Evolutionary conservation across 2,888 invertebrate species (phyloP), one percentile per base, ranked within the genome.

Genomic region (Junonia oenone): DNA sequence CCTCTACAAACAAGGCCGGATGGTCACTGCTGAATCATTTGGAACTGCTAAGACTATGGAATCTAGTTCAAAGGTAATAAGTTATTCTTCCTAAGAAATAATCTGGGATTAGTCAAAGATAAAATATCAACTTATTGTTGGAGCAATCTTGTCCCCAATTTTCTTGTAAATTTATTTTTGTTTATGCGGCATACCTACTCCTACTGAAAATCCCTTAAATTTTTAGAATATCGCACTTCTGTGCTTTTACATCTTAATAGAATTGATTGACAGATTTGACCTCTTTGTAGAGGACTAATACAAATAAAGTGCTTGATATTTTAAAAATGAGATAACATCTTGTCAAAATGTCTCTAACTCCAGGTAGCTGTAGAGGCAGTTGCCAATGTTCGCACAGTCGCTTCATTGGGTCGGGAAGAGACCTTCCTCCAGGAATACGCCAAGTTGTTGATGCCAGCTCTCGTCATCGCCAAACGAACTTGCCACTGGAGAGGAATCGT

Each of bases 281-380:
- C n/a, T n/a, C n/a, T n/a, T n/a, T n/a, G n/a, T n/a, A n/a, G n/a
- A n/a, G n/a, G n/a, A n/a, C n/a, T n/a, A n/a, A n/a, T n/a, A n/a
- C n/a, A 33, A 33, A 33, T n/a, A 5, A 33, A 33, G 2, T 33
- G 2, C 4, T 33, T 8, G n/a, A 33, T 13, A 13, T n/a, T 9
- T 33, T 13, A 35, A 13, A 2, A 19, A 19, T 1, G 11, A 19
- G 11, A 19, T 43, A 22, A 22, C 6, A 13, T 43, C 6, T 17
- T 2, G 5, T 13, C 2, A 26, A 43, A 13, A 48, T 51, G 14
- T 48, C 9, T 31, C 47, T 47, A 47, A 40, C 55, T 48, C 45
- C 43, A 93, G 93, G 87, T 95, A 57, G 94, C 95, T 4, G 94
- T 95, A 11, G 96, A 96, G 78, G 95, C 94, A 2, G 94, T 96